Evolutionary conservation across 2,797 vertebrate species (phyloP), one percentile per base, ranked within the genome.

Genomic region (Leptodactylus fallax): DNA sequence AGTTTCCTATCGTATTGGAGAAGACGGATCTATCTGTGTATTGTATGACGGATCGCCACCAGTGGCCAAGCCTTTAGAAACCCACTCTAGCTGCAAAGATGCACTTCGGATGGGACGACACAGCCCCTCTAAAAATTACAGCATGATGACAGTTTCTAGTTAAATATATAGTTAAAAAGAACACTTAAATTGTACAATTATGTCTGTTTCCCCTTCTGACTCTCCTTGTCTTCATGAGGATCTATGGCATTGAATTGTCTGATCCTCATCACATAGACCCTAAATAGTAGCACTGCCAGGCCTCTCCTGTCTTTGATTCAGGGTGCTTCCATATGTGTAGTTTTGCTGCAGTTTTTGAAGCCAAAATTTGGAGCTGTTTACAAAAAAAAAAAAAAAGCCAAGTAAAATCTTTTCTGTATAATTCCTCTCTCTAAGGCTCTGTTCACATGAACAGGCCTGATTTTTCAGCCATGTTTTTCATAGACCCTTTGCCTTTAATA

Each of bases 1-100:
- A 91, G 95, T 95, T 86, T 96, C 94, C 72, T 96, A 94, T 74
- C 94, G 95, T 13, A 96, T 96, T 74, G 95, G 95, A 2, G 95
- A 96, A 87, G 93, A 95, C 0, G 95, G 95, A 17, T 95, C 95
- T 45, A 95, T 96, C 87, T 95, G 95, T n/a, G 95, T 94, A 78
- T 94, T 96, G 10, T 96, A 95, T 0, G 93, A 95, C 81, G 92
- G 93, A 7, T 88, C 91, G 3, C 93, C 92, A 60, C 89, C 92
- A 0, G 83, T 85, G 1, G 88, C 72, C 76, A 92, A 90, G 21
- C 72, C 90, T 10, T 61, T 91, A 72, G 94, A 95, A 90, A 81
- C 61, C 67, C 91, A 90, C 87, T 90, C 27, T 89, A 92, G 92
- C 90, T 95, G 94, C 88, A 95, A 94, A 90, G 93, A 94, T 36